Evolutionary conservation across 2,888 invertebrate species (phyloP), one percentile per base, ranked within the genome.

Genomic region (Mylabris sibirica): DNA sequence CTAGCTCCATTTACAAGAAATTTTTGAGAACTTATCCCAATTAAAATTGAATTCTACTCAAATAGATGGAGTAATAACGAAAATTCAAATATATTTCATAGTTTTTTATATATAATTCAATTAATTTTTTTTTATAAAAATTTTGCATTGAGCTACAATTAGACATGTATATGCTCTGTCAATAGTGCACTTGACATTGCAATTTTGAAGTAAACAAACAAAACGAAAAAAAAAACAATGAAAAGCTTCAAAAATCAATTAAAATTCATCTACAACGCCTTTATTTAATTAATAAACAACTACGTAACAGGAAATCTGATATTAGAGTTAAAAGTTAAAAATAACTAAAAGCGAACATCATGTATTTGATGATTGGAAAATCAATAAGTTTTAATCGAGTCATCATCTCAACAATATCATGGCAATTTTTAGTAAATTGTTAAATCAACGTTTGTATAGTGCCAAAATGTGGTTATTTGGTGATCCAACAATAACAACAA

Each of bases 401-500:
- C 2, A 34, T 24, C n/a, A 20, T 34, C 22, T 11, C 2, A 60
- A 59, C 64, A 20, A 35, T 59, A 62, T 67, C 59, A 79, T 80
- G 80, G 76, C 75, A 72, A 76, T 78, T 76, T 80, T 80, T 67
- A 81, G 81, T 75, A 83, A 81, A 76, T 72, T 78, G 38, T 67
- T 73, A 41, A 69, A 72, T 63, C 67, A 70, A 59, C n/a, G 60
- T n/a, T 61, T 65, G 66, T 62, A 63, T 22, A 73, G 68, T 65
- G 60, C 65, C n/a, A 77, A 75, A 63, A 83, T 83, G 82, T 82
- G 80, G 79, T 67, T 79, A 53, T 69, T 79, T 59, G 76, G 75
- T 63, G 80, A 80, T 61, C 70, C 81, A 17, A 1, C 44, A 17
- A 44, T 6, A 44, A n/a, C 44, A 44, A 44, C 8, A 65, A 80